phyloP scores from a whole-genome alignment of 2,888 invertebrate genomes.

The Polietes domitor region DNA sequence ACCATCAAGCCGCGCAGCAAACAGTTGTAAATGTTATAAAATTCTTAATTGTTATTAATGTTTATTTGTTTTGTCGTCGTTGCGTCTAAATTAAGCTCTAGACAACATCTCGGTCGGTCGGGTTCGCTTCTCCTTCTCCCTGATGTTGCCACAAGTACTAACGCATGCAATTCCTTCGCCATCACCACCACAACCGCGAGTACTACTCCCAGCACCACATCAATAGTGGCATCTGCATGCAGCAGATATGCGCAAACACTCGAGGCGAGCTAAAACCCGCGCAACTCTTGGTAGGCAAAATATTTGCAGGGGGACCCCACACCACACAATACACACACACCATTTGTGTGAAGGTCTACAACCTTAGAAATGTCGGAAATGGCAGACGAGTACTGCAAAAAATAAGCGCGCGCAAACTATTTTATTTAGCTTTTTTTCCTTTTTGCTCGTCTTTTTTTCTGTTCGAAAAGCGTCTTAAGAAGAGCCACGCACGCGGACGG shows the following conservation, averaged over 20 bases:
- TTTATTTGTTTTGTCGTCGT: slow-evolving; percentile 47
- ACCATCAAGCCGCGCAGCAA: neutral
- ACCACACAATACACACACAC: slow-evolving; percentile 9
- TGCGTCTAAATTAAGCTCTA: slow-evolving; percentile 55
- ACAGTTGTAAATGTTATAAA: slow-evolving; percentile 23
- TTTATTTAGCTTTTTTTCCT: slow-evolving; percentile 20
- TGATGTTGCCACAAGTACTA: neutral
- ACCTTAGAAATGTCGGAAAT: slow-evolving; percentile 68
- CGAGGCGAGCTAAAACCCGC: slow-evolving; percentile 23
- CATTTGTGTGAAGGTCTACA: slow-evolving; percentile 62
- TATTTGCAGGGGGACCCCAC: slow-evolving; percentile 42
- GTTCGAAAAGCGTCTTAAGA: neutral
- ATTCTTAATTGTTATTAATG: slow-evolving; percentile 66
- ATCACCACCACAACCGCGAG: too few species aligned
- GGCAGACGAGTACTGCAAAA: slow-evolving; percentile 43
- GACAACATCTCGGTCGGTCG: slow-evolving; percentile 19
- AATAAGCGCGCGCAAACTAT: slow-evolving; percentile 52
- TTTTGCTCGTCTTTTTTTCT: neutral
- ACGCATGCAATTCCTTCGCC: slow-evolving; percentile 46
- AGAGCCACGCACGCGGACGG: slow-evolving; percentile 3
- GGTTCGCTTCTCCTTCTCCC: neutral
- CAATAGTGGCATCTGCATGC: slow-evolving; percentile 28
- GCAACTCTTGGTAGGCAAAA: slow-evolving; percentile 12
- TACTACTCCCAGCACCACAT: neutral
- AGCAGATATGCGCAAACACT: slow-evolving; percentile 26